Evolutionary conservation across 2,797 vertebrate genomes (phyloP).

Genomic region (Macropodus opercularis): DNA sequence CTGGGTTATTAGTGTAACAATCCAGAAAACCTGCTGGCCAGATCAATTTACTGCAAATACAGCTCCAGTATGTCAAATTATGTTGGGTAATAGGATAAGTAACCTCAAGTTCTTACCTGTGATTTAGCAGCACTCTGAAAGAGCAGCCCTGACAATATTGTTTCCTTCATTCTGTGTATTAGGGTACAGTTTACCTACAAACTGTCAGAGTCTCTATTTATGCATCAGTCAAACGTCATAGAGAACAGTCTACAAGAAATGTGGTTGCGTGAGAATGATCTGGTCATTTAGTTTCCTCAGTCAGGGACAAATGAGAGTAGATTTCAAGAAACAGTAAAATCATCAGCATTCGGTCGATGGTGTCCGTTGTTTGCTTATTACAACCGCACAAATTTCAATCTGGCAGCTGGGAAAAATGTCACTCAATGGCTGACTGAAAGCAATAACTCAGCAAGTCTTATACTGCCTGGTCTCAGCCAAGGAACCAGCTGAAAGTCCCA

Average conservation of each 20-base stretch:
- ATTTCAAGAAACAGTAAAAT: conserved; percentile 30
- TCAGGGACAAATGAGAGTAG: conserved; percentile 18
- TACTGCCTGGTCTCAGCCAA: conserved; percentile 25
- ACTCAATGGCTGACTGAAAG: conserved; percentile 24
- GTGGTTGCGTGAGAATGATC: background rate
- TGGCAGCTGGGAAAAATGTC: conserved; percentile 46
- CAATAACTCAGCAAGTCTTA: conserved; percentile 29
- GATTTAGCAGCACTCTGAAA: background rate
- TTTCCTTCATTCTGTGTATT: background rate
- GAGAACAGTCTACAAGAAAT: conserved; percentile 17
- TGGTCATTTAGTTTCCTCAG: conserved; percentile 25
- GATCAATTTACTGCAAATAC: background rate
- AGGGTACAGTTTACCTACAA: conserved; percentile 9
- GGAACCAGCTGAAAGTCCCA: conserved; percentile 46
- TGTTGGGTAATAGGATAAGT: background rate
- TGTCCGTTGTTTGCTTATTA: conserved; percentile 57
- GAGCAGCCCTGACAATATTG: background rate
- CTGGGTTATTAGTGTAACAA: background rate
- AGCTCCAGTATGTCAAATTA: background rate
- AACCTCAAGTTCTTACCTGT: background rate
- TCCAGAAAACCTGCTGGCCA: background rate
- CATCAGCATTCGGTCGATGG: too few species aligned
- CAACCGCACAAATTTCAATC: conserved; percentile 27
- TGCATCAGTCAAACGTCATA: conserved; percentile 3
- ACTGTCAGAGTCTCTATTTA: conserved; percentile 6